Conservation (phyloP, 2,113 vertebrate genomes). For the Serilophus lunatus region DNA sequence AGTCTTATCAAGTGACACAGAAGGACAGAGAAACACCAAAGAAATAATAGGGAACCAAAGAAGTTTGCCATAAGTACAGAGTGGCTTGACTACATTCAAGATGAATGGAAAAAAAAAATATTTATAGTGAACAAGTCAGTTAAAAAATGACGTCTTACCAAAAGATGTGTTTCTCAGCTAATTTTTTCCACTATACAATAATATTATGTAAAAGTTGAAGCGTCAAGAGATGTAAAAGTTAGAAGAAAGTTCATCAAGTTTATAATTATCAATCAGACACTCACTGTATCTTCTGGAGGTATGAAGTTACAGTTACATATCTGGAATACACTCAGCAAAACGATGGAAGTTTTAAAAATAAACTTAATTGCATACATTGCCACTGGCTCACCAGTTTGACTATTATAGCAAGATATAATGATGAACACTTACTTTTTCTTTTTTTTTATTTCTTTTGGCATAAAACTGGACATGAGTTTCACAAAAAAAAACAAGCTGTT, state of each 20-base stretch:
- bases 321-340: neutral
- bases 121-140: neutral
- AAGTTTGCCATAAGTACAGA: accelerated
- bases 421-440: neutral
- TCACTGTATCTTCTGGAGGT: accelerated
- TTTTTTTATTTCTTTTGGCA: too few species aligned
- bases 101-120: neutral
- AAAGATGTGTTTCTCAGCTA: neutral
- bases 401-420: neutral
- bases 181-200: neutral
- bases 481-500: neutral
- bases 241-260: neutral
- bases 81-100: neutral
- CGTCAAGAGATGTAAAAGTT: neutral
- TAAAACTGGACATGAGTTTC: neutral
- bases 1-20: neutral
- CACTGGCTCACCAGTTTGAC: neutral
- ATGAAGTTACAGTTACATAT: neutral
- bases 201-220: neutral
- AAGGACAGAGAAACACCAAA: neutral
- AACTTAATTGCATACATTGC: neutral
- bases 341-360: neutral
- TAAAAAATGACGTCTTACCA: neutral
- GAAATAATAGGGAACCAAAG: neutral
- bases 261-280: neutral